Evolutionary conservation across 2,888 invertebrate genomes (phyloP).

Genomic region (Orthosia gothica): DNA sequence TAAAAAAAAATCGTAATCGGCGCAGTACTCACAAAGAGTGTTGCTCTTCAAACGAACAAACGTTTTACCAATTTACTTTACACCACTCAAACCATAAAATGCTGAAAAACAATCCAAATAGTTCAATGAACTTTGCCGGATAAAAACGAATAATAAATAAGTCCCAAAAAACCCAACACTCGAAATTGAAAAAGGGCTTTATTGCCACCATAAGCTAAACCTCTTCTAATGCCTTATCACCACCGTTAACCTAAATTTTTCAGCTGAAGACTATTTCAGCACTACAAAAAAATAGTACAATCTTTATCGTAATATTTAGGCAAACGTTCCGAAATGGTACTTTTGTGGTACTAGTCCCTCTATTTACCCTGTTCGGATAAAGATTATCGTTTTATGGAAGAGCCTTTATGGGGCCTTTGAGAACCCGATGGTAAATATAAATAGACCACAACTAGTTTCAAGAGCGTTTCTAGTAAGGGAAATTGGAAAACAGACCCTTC

Average conservation of each 20-base stretch:
- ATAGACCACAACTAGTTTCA: constrained; percentile 35
- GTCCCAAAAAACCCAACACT: not conserved
- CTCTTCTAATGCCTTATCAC: constrained; percentile 32
- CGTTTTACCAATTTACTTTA: too few relatives aligned
- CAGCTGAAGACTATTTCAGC: constrained; percentile 14
- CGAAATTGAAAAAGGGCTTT: not conserved
- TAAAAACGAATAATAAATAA: not conserved
- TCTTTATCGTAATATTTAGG: constrained; percentile 46
- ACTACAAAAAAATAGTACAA: constrained; percentile 52
- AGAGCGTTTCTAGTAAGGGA: constrained; percentile 3
- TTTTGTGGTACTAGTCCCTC: constrained; percentile 29
- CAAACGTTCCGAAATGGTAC: constrained; percentile 24
- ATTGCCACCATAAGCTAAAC: not conserved
- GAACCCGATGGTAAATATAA: constrained; percentile 47
- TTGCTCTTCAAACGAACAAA: too few relatives aligned
- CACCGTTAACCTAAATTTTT: constrained; percentile 13
- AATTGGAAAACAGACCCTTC: constrained; percentile 21
- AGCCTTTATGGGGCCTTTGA: constrained; percentile 33
- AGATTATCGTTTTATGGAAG: constrained; percentile 54
- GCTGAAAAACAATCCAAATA: not conserved
- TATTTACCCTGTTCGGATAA: constrained; percentile 33
- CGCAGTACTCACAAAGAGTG: too few relatives aligned
- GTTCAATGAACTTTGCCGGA: not conserved
- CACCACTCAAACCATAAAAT: not conserved
- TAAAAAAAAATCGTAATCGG: too few relatives aligned